Percentiles rank a stretch among this genome's conserved stretches.
Evolutionary conservation across 2,797 vertebrate species (phyloP).

Genomic region (Harpagifer antarcticus): DNA sequence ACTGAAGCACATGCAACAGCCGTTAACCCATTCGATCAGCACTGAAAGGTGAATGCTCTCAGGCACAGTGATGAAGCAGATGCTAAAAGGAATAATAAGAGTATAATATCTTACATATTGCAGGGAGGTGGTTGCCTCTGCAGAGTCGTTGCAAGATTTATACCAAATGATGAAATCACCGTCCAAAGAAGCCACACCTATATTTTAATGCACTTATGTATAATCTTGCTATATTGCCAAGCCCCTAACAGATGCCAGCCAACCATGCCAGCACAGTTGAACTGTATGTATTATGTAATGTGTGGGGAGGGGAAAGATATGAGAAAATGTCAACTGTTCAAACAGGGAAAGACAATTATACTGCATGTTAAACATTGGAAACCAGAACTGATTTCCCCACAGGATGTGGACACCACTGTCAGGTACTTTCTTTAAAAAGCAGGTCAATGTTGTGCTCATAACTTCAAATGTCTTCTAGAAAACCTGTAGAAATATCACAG

Average conservation of each 20-base stretch:
- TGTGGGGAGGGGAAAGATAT: slow-evolving; percentile 14
- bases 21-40: slow-evolving; percentile 14
- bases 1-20: slow-evolving; percentile 35
- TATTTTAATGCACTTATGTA: slow-evolving; percentile 15
- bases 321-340: slow-evolving; percentile 41
- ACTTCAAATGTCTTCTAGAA: slow-evolving; percentile 5
- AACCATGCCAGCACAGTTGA: neutral
- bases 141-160: slow-evolving; percentile 14
- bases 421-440: slow-evolving; percentile 24
- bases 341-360: slow-evolving; percentile 13
- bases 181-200: slow-evolving; percentile 1
- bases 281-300: slow-evolving; percentile 7
- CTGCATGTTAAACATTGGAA: slow-evolving; percentile 18
- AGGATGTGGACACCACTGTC: slow-evolving; percentile 7
- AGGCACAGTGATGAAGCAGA: slow-evolving; percentile 1
- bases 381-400: slow-evolving; percentile 10
- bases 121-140: neutral
- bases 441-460: slow-evolving; percentile 26
- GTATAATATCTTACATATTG: neutral
- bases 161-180: slow-evolving; percentile 24
- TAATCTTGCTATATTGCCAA: neutral
- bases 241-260: neutral
- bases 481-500: neutral
- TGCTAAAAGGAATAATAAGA: neutral
- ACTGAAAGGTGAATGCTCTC: neutral